Percentiles rank a stretch among this genome's conserved stretches.
Evolutionary conservation across 2,797 vertebrate species (phyloP).

Genomic region (Ctenochaetus hawaiiensis): DNA sequence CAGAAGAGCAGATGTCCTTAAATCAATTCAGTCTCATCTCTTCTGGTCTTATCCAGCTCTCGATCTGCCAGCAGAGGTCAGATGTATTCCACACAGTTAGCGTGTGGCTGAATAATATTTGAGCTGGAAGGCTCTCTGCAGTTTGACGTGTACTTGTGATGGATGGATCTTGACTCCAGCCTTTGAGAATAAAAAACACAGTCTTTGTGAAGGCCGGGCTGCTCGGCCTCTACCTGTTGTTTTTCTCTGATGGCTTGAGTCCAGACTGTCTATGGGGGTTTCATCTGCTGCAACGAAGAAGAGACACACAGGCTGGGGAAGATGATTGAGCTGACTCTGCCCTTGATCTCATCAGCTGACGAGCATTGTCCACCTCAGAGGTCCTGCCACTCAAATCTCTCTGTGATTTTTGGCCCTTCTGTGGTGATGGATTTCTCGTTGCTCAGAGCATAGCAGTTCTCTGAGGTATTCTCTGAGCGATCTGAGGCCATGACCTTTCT

Average conservation of each 20-base stretch:
- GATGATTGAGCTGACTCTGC: constrained; percentile 47
- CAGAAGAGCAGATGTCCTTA: constrained; percentile 49
- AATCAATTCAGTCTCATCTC: constrained; percentile 38
- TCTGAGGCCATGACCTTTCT: constrained; percentile 16
- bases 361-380: constrained; percentile 36
- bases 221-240: constrained; percentile 49
- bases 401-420: constrained; percentile 58
- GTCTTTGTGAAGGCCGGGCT: constrained; percentile 29
- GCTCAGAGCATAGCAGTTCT: constrained; percentile 33
- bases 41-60: constrained; percentile 49
- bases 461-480: constrained; percentile 26
- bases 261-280: constrained; percentile 20
- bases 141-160: constrained; percentile 56
- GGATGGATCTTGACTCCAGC: constrained; percentile 58
- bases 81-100: constrained; percentile 62
- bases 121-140: constrained; percentile 63
- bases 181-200: constrained; percentile 49
- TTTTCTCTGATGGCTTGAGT: constrained; percentile 44
- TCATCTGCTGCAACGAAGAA: constrained; percentile 35
- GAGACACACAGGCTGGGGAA: constrained; percentile 14
- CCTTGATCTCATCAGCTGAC: constrained; percentile 49
- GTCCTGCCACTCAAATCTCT: constrained; percentile 29
- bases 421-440: constrained; percentile 47
- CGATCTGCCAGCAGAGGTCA: constrained; percentile 63
- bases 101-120: constrained; percentile 72